Evolutionary conservation across 2,888 invertebrate species (phyloP), one percentile per base, ranked within the genome.

Genomic region (Elegia similella): DNA sequence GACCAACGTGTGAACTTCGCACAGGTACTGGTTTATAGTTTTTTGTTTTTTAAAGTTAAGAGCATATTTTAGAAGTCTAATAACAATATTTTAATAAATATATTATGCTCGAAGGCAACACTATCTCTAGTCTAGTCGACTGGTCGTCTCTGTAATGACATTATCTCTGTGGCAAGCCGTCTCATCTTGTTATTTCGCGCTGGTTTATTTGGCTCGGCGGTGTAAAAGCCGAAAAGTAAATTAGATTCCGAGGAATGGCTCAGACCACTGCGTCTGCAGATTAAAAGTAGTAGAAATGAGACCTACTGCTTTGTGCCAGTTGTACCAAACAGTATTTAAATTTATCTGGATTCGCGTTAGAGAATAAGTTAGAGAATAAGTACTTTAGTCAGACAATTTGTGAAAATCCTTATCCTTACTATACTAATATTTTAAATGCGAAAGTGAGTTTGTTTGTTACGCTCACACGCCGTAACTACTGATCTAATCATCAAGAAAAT

Each of bases 151-250:
- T 16, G 16, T 50, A 30, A 10, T 13, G 1, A 15, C 8, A 13
- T 48, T n/a, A 38, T 34, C n/a, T 50, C 50, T 16, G n/a, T 50
- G 50, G 10, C 17, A 15, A 23, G 50, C 59, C 38, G 54, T 61
- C 63, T 65, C 64, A 61, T 65, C 62, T 68, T 68, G 63, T 64
- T 65, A 64, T 64, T 65, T 59, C 61, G 54, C 43, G 42, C 56
- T 54, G 46, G 52, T 61, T 52, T 59, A 57, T 59, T 59, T 43
- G 54, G 34, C 60, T 58, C 56, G 62, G 57, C 60, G 58, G 58
- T 55, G 60, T 56, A 63, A 60, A 66, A 66, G 66, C 63, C 62
- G 60, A 68, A 72, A 69, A 72, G 72, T 69, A 70, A 70, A 74
- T 73, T 70, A 71, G 63, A 69, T 69, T 68, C 63, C 58, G 47